Evolutionary conservation across 2,888 invertebrate species (phyloP).

Genomic region (Siphonodentalium dalli): DNA sequence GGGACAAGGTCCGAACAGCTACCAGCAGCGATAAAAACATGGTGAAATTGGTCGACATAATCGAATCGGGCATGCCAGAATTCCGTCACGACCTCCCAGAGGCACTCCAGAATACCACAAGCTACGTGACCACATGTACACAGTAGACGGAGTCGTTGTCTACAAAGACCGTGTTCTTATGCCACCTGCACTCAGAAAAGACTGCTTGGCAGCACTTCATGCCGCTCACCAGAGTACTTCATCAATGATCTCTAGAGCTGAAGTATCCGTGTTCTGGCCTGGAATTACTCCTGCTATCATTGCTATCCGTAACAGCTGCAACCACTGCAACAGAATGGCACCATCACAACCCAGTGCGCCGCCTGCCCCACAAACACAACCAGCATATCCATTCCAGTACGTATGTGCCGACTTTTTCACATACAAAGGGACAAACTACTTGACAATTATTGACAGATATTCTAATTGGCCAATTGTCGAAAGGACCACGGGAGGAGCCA

Average conservation of each 20-base stretch:
- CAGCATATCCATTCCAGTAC: slow-evolving; percentile 29
- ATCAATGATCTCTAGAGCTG: slow-evolving; percentile 25
- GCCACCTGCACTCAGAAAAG: slow-evolving; percentile 14
- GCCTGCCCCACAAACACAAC: slow-evolving; percentile 13
- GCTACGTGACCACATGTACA: too few species aligned
- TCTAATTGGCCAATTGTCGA: slow-evolving; percentile 31
- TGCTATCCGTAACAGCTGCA: slow-evolving; percentile 20
- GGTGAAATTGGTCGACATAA: too few species aligned
- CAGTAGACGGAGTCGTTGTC: slow-evolving; percentile 30
- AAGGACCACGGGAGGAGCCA: slow-evolving; percentile 20
- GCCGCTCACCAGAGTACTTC: slow-evolving; percentile 27
- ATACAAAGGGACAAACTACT: slow-evolving; percentile 27
- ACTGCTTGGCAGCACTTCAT: slow-evolving; percentile 26
- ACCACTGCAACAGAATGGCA: slow-evolving; percentile 23
- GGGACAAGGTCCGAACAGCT: too few species aligned
- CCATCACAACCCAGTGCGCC: slow-evolving; percentile 28
- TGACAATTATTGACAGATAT: slow-evolving; percentile 30
- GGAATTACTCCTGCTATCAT: slow-evolving; percentile 21
- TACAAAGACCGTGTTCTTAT: slow-evolving; percentile 22
- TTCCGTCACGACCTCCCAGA: too few species aligned
- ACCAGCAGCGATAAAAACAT: too few species aligned
- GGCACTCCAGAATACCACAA: too few species aligned
- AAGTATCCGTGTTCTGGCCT: slow-evolving; percentile 29
- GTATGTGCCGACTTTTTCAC: slow-evolving; percentile 26
- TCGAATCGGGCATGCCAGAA: too few species aligned